phyloP scores from a whole-genome alignment of 2,888 invertebrate species.

The Vesta saturnalis region DNA sequence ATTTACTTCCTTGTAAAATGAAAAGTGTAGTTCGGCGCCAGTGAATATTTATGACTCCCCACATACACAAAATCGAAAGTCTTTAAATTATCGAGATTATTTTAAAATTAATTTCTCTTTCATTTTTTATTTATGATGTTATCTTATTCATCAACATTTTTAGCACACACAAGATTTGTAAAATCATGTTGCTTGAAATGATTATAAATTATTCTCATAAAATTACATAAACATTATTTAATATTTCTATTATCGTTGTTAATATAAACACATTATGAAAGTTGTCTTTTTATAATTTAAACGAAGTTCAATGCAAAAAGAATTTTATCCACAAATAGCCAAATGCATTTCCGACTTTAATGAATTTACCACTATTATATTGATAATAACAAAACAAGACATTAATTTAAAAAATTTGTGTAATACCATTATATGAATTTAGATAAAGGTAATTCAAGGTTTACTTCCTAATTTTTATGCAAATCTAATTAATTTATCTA shows the following conservation, averaged over 20 bases:
- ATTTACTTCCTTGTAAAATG: constrained; percentile 8
- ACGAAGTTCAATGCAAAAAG: constrained; percentile 2
- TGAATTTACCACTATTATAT: neutral
- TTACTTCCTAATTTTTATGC: constrained; percentile 33
- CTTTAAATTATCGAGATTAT: constrained; percentile 17
- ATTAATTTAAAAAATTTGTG: neutral
- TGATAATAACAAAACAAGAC: neutral
- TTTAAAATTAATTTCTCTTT: constrained; percentile 24
- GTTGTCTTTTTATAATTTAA: constrained; percentile 5
- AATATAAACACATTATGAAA: constrained; percentile 6
- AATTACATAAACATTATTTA: constrained; percentile 1
- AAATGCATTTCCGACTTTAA: too few relatives aligned
- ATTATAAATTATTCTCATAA: neutral
- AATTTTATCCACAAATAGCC: neutral
- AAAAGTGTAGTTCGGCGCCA: constrained; percentile 11
- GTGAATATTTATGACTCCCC: constrained; percentile 22
- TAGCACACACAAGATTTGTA: neutral
- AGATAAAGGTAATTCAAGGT: constrained; percentile 35
- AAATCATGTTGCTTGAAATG: neutral
- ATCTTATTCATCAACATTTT: too few relatives aligned
- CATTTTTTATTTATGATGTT: constrained; percentile 16
- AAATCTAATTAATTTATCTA: constrained; percentile 35
- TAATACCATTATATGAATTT: constrained; percentile 19
- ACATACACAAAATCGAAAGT: constrained; percentile 20
- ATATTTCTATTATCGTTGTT: neutral